Percentiles rank a stretch among this genome's conserved stretches.
phyloP scores from a whole-genome alignment of 2,113 vertebrate species.

The Melanotaenia duboulayi region DNA sequence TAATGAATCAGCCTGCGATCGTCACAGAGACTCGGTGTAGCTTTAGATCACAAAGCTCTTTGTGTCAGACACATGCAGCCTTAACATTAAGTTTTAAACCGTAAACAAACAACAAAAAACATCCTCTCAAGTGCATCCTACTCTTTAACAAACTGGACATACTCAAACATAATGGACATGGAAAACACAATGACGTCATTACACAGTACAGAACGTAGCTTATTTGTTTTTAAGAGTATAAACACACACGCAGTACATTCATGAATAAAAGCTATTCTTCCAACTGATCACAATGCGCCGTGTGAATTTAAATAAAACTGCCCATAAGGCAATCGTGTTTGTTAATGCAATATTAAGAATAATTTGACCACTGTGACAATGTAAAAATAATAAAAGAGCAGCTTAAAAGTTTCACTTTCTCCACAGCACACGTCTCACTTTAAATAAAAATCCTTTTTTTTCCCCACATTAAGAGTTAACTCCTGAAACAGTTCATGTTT shows the following conservation, averaged over 20 bases:
- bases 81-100: constrained; percentile 18
- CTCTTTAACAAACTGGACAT: constrained; percentile 29
- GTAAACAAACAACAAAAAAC: not conserved
- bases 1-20: constrained; percentile 12
- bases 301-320: constrained; percentile 21
- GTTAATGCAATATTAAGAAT: constrained; percentile 26
- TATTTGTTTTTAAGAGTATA: constrained; percentile 35
- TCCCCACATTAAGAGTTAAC: not conserved
- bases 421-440: constrained; percentile 6
- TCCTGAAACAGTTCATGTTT: too few species aligned
- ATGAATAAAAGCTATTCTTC: constrained; percentile 40
- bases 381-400: constrained; percentile 24
- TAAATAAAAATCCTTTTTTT: constrained; percentile 4
- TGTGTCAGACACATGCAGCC: constrained; percentile 60
- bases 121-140: constrained; percentile 1
- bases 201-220: constrained; percentile 45
- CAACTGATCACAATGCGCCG: constrained; percentile 34
- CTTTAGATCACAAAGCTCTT: constrained; percentile 23
- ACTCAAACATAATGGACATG: constrained; percentile 35
- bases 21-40: not conserved
- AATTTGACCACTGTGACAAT: constrained; percentile 6
- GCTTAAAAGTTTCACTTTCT: constrained; percentile 43
- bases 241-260: constrained; percentile 43
- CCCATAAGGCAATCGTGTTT: constrained; percentile 34
- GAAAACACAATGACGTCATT: constrained; percentile 52